A percentile compares a stretch with the other conserved stretches of the same genome.
Evolutionary conservation across 2,888 invertebrate genomes (phyloP).

Genomic region (Drosophila multiciliata): DNA sequence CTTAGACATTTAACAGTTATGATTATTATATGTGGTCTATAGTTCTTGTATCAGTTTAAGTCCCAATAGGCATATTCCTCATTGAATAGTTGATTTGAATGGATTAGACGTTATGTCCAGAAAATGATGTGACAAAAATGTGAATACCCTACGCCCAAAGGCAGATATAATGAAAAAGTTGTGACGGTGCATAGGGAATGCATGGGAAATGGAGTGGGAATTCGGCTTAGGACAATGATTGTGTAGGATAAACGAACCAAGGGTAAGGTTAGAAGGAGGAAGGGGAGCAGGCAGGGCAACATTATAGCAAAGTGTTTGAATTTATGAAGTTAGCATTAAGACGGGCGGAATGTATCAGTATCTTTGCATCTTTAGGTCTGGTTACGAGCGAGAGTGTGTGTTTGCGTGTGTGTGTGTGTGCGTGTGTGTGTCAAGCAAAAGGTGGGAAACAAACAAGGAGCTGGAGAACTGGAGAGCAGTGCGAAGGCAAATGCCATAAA

Average conservation of each 20-base stretch:
- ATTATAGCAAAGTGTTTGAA: conserved; percentile 55
- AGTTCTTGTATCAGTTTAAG: too few relatives aligned
- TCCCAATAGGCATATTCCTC: not conserved
- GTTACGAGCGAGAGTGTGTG: conserved; percentile 20
- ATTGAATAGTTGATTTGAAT: not conserved
- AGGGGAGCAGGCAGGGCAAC: not conserved
- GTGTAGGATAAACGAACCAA: conserved; percentile 12
- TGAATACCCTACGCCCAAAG: conserved; percentile 6
- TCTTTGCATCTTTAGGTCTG: conserved; percentile 41
- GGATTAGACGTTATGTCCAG: not conserved
- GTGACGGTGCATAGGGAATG: conserved; percentile 3
- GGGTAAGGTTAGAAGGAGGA: not conserved
- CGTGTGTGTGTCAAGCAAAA: conserved; percentile 18
- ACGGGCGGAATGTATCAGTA: conserved; percentile 46
- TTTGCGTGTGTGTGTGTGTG: conserved; percentile 28
- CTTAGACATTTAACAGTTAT: not conserved
- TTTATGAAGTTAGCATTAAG: conserved; percentile 55
- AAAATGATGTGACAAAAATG: conserved; percentile 30
- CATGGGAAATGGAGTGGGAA: conserved; percentile 41
- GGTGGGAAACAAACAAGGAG: not conserved
- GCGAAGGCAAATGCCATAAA: conserved; percentile 41
- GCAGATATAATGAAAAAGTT: conserved; percentile 6
- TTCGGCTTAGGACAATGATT: conserved; percentile 62
- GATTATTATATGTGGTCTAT: not conserved
- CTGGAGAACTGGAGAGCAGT: conserved; percentile 1